Conservation (phyloP, 2,888 invertebrate species). For the Graphium colonna region DNA sequence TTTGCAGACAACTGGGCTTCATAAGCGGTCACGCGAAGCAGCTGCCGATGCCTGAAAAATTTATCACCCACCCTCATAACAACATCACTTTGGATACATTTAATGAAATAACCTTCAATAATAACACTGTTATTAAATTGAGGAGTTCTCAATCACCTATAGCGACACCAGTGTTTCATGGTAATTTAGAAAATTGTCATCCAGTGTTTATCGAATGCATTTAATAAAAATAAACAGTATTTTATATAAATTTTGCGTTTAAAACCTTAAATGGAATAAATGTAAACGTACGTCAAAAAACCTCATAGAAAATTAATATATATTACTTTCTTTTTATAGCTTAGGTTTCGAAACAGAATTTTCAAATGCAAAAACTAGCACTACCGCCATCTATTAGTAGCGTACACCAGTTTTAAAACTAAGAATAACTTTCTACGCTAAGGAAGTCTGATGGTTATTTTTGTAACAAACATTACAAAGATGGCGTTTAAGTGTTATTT, state of each 20-base stretch:
- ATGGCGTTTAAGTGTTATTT: too few relatives aligned
- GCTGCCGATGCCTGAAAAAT: conserved; percentile 42
- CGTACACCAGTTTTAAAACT: too few relatives aligned
- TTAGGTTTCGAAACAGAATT: too few relatives aligned
- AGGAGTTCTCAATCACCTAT: conserved; percentile 59
- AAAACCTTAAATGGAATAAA: too few relatives aligned
- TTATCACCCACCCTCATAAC: conserved; percentile 45
- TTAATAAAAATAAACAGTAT: conserved; percentile 29
- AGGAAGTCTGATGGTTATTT: too few relatives aligned
- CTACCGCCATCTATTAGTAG: too few relatives aligned
- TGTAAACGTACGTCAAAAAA: too few relatives aligned
- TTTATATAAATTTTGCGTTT: too few relatives aligned
- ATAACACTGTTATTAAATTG: conserved; percentile 56
- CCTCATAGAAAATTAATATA: too few relatives aligned
- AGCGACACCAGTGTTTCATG: conserved; percentile 50
- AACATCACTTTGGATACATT: conserved; percentile 55
- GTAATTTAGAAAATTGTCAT: conserved; percentile 51
- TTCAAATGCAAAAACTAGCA: too few relatives aligned
- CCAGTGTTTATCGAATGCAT: conserved; percentile 73
- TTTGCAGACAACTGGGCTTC: conserved; percentile 83
- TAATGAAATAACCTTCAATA: conserved; percentile 58
- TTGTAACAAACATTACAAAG: too few relatives aligned
- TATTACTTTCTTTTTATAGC: too few relatives aligned
- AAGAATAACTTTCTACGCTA: conserved; percentile 7
- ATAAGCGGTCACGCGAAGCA: conserved; percentile 74